Evolutionary conservation across 2,888 invertebrate species (phyloP).

Genomic region (Melanostoma mellinum): DNA sequence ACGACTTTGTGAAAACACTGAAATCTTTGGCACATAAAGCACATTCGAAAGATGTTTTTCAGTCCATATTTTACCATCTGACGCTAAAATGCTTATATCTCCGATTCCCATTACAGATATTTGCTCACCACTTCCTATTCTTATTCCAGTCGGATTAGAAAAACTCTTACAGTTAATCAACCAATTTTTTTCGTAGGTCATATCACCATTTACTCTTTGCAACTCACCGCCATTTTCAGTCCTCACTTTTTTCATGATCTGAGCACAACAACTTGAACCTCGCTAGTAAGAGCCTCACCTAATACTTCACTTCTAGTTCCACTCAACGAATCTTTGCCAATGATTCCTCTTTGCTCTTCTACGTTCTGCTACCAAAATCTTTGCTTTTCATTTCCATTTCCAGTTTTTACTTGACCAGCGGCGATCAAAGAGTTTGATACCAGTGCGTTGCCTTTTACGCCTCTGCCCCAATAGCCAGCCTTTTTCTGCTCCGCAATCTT

Average conservation of each 20-base stretch:
- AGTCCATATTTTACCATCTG: too few relatives aligned
- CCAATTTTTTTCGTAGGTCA: constrained; percentile 4
- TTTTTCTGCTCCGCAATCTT: constrained; percentile 1
- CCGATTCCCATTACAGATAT: constrained; percentile 52
- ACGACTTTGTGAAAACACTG: too few relatives aligned
- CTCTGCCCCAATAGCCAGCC: not conserved
- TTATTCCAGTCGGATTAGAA: not conserved
- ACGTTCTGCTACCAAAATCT: too few relatives aligned
- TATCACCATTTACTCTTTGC: not conserved
- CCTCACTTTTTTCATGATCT: too few relatives aligned
- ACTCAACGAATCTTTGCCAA: too few relatives aligned
- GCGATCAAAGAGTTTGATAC: not conserved
- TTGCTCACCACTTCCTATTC: constrained; percentile 50
- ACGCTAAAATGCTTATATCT: constrained; percentile 60
- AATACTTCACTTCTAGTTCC: too few relatives aligned
- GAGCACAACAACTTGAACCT: too few relatives aligned
- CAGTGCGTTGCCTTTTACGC: not conserved
- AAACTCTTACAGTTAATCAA: constrained; percentile 1
- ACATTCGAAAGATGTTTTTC: too few relatives aligned
- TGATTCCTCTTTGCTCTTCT: not conserved
- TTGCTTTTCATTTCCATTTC: constrained; percentile 6
- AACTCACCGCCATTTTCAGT: too few relatives aligned
- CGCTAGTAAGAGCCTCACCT: too few relatives aligned
- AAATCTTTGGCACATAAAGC: too few relatives aligned
- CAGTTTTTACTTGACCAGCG: not conserved